Evolutionary conservation across 2,888 invertebrate genomes (phyloP).

Genomic region (Cerceris ruficornis): DNA sequence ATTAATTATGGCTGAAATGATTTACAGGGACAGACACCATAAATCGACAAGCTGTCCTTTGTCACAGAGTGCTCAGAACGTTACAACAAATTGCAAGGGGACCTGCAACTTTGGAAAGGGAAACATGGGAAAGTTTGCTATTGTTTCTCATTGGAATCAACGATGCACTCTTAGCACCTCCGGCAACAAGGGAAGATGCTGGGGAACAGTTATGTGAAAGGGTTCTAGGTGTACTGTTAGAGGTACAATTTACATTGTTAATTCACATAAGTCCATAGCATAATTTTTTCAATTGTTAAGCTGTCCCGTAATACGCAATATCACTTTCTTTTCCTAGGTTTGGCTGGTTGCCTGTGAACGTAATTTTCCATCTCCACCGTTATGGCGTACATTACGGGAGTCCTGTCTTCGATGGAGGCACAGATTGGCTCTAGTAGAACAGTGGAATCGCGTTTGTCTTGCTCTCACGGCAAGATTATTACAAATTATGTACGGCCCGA

Average conservation of each 20-base stretch:
- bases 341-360: slow-evolving; percentile 89
- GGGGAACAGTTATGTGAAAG: slow-evolving; percentile 97
- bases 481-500: slow-evolving; percentile 93
- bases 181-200: slow-evolving; percentile 96
- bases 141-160: slow-evolving; percentile 95
- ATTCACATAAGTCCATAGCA: neutral
- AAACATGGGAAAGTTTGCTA: slow-evolving; percentile 95
- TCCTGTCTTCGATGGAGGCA: slow-evolving; percentile 97
- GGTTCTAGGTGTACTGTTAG: slow-evolving; percentile 95
- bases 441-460: slow-evolving; percentile 97
- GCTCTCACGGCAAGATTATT: slow-evolving; percentile 93
- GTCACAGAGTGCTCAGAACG: slow-evolving; percentile 94
- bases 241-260: slow-evolving; percentile 82
- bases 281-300: neutral
- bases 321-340: slow-evolving; percentile 76
- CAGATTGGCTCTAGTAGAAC: slow-evolving; percentile 94
- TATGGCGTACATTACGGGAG: slow-evolving; percentile 97
- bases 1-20: slow-evolving; percentile 30
- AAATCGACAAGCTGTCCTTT: slow-evolving; percentile 95
- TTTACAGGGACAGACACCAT: slow-evolving; percentile 91
- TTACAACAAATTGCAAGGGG: slow-evolving; percentile 91
- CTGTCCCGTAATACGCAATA: slow-evolving; percentile 5
- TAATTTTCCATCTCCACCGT: slow-evolving; percentile 96
- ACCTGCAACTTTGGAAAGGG: slow-evolving; percentile 89
- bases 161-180: slow-evolving; percentile 94